A percentile compares a stretch with the other conserved stretches of the same genome.
Evolutionary conservation across 2,888 invertebrate species (phyloP).

Genomic region (Polydrusus tereticollis): DNA sequence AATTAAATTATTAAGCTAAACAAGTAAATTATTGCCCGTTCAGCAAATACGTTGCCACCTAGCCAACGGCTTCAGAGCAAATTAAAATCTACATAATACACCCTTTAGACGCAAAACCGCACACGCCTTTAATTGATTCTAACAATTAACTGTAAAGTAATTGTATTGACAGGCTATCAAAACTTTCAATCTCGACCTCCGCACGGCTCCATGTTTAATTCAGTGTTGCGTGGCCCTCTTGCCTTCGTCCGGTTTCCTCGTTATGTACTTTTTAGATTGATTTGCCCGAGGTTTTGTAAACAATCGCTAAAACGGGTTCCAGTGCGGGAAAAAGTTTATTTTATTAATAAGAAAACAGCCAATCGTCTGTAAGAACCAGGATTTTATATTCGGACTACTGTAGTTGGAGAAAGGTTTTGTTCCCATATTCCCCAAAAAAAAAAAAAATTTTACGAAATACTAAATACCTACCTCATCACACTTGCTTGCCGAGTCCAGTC

Average conservation of each 20-base stretch:
- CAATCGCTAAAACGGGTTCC: not conserved
- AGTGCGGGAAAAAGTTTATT: not conserved
- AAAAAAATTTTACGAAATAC: too few relatives aligned
- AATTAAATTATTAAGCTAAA: not conserved
- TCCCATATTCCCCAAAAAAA: too few relatives aligned
- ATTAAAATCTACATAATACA: conserved; percentile 15
- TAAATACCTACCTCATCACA: too few relatives aligned
- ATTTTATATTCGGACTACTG: too few relatives aligned
- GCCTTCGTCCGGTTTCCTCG: not conserved
- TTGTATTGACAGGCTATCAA: conserved; percentile 29
- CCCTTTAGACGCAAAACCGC: not conserved
- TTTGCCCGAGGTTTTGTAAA: conserved; percentile 1
- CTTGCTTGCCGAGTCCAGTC: too few relatives aligned
- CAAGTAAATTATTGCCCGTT: not conserved
- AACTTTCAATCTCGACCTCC: conserved; percentile 21
- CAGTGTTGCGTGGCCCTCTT: conserved; percentile 7
- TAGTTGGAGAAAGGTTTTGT: too few relatives aligned
- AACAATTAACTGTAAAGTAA: conserved; percentile 35
- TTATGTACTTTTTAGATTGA: conserved; percentile 10
- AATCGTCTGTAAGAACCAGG: too few relatives aligned
- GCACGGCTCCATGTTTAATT: conserved; percentile 25
- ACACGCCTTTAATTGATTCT: conserved; percentile 20
- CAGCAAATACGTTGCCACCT: not conserved
- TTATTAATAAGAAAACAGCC: too few relatives aligned
- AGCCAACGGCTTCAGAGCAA: not conserved